phyloP scores from a whole-genome alignment of 2,888 invertebrate genomes.

The Baronia brevicornis region DNA sequence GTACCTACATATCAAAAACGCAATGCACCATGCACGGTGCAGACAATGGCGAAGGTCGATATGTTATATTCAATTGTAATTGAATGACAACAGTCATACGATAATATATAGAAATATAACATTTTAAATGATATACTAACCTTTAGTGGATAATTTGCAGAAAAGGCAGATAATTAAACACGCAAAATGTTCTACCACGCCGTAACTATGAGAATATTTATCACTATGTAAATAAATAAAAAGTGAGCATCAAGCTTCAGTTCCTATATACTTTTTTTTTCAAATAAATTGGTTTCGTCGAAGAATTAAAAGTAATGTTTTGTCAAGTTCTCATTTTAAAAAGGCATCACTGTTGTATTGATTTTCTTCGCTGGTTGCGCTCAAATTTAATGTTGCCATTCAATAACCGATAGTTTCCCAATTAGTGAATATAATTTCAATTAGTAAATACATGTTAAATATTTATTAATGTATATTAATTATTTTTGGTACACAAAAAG shows the following conservation, averaged over 20 bases:
- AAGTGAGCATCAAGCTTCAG: slow-evolving; percentile 73
- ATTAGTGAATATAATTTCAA: slow-evolving; percentile 8
- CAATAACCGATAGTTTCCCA: slow-evolving; percentile 15
- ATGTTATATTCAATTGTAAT: slow-evolving; percentile 41
- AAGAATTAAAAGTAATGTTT: slow-evolving; percentile 65
- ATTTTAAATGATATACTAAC: slow-evolving; percentile 45
- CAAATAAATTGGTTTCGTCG: slow-evolving; percentile 66
- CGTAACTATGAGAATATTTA: slow-evolving; percentile 72
- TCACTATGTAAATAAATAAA: slow-evolving; percentile 75
- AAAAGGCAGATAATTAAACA: slow-evolving; percentile 58
- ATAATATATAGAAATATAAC: slow-evolving; percentile 13
- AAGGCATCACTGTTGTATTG: slow-evolving; percentile 69
- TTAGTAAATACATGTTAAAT: slow-evolving; percentile 12
- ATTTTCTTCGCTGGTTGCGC: slow-evolving; percentile 61
- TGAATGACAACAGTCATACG: slow-evolving; percentile 20
- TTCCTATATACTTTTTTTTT: slow-evolving; percentile 65
- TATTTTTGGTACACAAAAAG: neutral
- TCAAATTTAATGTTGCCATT: slow-evolving; percentile 19
- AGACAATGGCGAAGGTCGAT: slow-evolving; percentile 75
- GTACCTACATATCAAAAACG: slow-evolving; percentile 55
- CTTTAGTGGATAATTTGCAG: slow-evolving; percentile 63
- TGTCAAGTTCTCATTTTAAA: slow-evolving; percentile 75
- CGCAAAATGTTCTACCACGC: slow-evolving; percentile 72
- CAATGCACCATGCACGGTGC: slow-evolving; percentile 75
- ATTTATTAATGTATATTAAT: neutral